Percentiles rank a stretch among this genome's conserved stretches.
phyloP scores from a whole-genome alignment of 1,140 invertebrate genomes.

The Rhizoglyphus robini region DNA sequence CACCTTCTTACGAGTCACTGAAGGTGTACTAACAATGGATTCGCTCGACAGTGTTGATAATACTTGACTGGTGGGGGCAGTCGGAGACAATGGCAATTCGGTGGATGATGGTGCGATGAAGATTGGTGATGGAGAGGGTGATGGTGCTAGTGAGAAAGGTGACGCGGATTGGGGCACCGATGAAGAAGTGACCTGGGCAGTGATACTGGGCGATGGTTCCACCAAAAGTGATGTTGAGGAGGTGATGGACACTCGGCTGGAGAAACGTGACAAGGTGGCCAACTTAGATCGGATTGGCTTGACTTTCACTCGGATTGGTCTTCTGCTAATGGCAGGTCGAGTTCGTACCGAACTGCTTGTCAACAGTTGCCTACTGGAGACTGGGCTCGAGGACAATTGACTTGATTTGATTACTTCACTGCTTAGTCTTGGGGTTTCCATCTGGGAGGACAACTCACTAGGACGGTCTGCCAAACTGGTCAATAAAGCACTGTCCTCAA shows the following conservation, averaged over 20 bases:
- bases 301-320: constrained; percentile 15
- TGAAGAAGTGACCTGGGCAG: not conserved
- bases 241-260: not conserved
- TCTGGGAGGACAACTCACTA: not conserved
- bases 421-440: not conserved
- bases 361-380: too few relatives aligned
- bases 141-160: not conserved
- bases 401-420: not conserved
- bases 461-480: not conserved
- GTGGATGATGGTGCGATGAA: too few relatives aligned
- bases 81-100: not conserved
- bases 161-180: not conserved
- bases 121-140: not conserved
- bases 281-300: not conserved
- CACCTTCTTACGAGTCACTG: constrained; percentile 2
- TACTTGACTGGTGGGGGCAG: not conserved
- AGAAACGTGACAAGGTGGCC: not conserved
- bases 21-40: not conserved
- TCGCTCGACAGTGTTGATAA: not conserved
- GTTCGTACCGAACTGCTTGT: not conserved
- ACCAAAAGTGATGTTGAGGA: not conserved
- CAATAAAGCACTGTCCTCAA: not conserved
- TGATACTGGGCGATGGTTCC: not conserved
- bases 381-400: too few relatives aligned
- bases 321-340: not conserved